phyloP scores from a whole-genome alignment of 2,113 vertebrate genomes.

The Vicugna pacos region DNA sequence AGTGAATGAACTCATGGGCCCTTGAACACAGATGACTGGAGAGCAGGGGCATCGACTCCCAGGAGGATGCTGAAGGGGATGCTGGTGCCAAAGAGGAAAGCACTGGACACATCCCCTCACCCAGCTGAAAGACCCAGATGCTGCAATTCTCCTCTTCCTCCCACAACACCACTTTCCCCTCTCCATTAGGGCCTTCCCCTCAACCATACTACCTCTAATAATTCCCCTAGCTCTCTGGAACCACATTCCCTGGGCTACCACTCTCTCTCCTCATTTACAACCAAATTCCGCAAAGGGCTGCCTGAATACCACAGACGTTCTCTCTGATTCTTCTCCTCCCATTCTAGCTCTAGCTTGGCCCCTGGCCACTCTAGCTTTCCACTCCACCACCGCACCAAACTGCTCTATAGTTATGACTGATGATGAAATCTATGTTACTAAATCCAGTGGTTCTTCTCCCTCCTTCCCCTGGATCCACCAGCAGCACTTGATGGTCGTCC shows the following conservation, averaged over 20 bases:
- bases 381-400: background rate
- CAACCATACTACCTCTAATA: background rate
- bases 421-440: constrained; percentile 27
- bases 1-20: background rate
- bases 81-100: background rate
- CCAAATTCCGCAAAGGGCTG: background rate
- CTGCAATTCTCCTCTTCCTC: background rate
- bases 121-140: background rate
- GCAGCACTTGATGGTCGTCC: background rate
- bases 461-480: background rate
- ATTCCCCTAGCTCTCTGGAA: background rate
- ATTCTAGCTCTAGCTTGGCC: background rate
- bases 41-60: background rate
- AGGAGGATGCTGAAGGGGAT: background rate
- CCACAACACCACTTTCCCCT: background rate
- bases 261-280: background rate
- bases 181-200: background rate
- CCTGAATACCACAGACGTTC: background rate
- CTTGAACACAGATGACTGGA: background rate
- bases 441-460: background rate
- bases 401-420: background rate
- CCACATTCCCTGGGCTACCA: background rate
- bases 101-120: background rate
- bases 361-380: background rate
- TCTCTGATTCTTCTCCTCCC: background rate